Conservation (phyloP, 2,113 vertebrate genomes). For the Erythrocercus mccallii region DNA sequence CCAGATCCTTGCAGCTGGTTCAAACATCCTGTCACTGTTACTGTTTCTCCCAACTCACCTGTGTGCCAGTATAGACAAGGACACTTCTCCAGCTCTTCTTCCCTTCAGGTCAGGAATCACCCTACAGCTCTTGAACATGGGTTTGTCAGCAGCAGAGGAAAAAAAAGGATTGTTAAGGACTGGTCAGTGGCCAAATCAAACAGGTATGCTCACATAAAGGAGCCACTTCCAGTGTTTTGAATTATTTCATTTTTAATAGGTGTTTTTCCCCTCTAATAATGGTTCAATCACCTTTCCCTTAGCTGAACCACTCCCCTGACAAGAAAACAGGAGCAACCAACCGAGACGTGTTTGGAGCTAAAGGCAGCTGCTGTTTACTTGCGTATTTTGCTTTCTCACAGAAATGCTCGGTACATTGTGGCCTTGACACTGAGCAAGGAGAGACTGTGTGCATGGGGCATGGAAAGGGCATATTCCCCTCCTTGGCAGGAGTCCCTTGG, state of each 20-base stretch:
- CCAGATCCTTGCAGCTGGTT: background rate
- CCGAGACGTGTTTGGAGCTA: background rate
- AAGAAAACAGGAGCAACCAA: constrained; percentile 10
- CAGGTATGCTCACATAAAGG: background rate
- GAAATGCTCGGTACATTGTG: background rate
- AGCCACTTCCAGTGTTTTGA: background rate
- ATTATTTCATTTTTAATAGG: background rate
- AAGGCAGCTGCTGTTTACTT: background rate
- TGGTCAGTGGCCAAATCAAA: background rate
- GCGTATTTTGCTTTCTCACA: background rate
- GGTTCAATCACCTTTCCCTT: background rate
- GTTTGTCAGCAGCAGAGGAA: background rate
- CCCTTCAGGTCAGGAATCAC: background rate
- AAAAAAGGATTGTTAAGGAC: background rate
- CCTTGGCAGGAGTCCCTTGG: background rate
- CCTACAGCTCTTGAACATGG: background rate
- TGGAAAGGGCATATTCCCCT: background rate
- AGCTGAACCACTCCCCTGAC: background rate
- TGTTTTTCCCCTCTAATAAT: background rate
- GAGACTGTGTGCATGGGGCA: background rate
- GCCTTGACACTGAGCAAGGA: background rate
- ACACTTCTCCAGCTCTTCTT: background rate
- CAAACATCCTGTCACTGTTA: background rate
- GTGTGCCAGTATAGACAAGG: background rate
- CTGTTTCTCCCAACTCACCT: background rate